Percentiles rank a stretch among this genome's conserved stretches.
phyloP scores from a whole-genome alignment of 2,888 invertebrate species.

The Venustoraphidia nigricollis region DNA sequence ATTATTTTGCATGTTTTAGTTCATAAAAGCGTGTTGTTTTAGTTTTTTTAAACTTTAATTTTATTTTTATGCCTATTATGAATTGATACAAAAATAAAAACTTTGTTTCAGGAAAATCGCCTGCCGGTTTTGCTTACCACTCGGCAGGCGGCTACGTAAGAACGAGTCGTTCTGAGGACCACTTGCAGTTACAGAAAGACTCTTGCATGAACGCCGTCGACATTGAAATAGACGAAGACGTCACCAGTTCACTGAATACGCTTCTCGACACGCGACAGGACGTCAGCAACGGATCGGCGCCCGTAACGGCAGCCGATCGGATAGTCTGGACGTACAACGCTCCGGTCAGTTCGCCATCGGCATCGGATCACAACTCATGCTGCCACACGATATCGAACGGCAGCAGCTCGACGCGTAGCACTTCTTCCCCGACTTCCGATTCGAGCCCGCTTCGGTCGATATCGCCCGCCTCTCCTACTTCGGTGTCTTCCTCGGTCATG shows the following conservation, averaged over 20 bases:
- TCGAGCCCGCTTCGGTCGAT: conserved; percentile 58
- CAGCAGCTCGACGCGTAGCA: conserved; percentile 39
- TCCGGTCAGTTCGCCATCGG: conserved; percentile 48
- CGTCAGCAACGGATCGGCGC: conserved; percentile 30
- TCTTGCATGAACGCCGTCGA: conserved; percentile 70
- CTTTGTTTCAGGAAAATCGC: conserved; percentile 1
- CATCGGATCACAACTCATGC: conserved; percentile 32
- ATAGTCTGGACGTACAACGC: conserved; percentile 90
- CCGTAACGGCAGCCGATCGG: conserved; percentile 40
- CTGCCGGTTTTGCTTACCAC: conserved; percentile 7
- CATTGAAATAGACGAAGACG: conserved; percentile 84
- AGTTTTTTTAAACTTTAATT: too few relatives aligned
- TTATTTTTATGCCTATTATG: too few relatives aligned
- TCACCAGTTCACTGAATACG: conserved; percentile 85
- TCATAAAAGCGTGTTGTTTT: too few relatives aligned
- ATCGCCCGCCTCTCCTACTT: conserved; percentile 64
- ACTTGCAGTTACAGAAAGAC: conserved; percentile 68
- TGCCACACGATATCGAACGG: conserved; percentile 44
- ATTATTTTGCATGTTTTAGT: too few relatives aligned
- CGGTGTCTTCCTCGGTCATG: conserved; percentile 77
- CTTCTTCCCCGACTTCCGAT: conserved; percentile 61
- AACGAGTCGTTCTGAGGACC: conserved; percentile 84
- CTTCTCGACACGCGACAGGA: conserved; percentile 63
- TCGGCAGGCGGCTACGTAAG: conserved; percentile 54
- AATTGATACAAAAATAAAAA: too few relatives aligned